phyloP scores from a whole-genome alignment of 2,797 vertebrate species.

The Emys orbicularis region DNA sequence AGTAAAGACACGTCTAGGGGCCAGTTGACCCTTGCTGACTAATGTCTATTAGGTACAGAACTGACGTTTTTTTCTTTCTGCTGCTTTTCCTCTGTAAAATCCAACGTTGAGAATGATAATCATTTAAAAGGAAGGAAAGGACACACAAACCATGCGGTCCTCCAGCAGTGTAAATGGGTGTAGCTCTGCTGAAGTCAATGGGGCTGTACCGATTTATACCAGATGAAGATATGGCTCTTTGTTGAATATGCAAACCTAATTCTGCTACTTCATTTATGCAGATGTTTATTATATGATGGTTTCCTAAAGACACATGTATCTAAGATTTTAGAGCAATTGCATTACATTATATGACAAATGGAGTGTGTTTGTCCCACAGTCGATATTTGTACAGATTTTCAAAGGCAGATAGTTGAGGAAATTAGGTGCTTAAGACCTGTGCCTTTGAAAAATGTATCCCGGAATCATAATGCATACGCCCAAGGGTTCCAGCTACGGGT shows the following conservation, averaged over 20 bases:
- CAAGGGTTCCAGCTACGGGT: neutral
- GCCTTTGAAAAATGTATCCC: neutral
- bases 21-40: neutral
- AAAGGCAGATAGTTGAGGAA: neutral
- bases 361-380: fast-evolving
- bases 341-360: fast-evolving
- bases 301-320: neutral
- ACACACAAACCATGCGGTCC: neutral
- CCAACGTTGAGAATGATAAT: fast-evolving
- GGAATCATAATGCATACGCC: neutral
- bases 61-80: neutral
- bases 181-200: neutral
- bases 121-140: neutral
- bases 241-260: neutral
- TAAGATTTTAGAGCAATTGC: neutral
- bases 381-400: neutral
- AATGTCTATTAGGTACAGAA: neutral
- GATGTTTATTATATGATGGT: neutral
- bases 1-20: neutral
- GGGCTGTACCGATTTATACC: too few relatives aligned
- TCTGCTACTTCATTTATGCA: neutral
- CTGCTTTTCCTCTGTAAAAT: neutral
- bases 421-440: neutral
- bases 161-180: neutral
- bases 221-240: neutral